Conservation (phyloP, 2,888 invertebrate species). For the Tipula unca region DNA sequence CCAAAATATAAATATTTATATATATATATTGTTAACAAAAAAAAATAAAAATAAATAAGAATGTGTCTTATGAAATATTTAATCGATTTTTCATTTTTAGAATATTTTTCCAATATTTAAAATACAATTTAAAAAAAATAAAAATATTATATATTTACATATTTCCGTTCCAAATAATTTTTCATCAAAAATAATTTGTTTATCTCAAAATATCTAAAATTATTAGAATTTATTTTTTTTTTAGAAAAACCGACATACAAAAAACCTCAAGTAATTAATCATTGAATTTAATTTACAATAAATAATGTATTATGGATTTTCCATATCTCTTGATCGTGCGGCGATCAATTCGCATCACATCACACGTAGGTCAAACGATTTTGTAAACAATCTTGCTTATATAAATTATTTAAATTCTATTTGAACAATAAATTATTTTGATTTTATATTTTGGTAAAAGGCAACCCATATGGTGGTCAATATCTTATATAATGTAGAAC, state of each 20-base stretch:
- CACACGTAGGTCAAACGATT: neutral
- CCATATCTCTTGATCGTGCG: neutral
- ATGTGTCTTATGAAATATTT: neutral
- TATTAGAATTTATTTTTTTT: too few species aligned
- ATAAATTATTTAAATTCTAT: neutral
- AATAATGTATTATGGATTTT: neutral
- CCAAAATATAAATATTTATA: neutral
- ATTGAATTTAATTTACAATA: neutral
- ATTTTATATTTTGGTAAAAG: neutral
- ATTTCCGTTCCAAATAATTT: slow-evolving; percentile 8
- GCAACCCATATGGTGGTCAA: neutral
- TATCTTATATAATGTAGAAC: neutral
- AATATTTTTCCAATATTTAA: neutral
- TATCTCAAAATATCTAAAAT: neutral
- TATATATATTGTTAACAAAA: neutral
- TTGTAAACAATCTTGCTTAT: neutral
- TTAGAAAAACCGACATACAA: neutral
- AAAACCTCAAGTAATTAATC: neutral
- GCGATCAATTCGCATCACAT: neutral
- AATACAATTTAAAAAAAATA: neutral
- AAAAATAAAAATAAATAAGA: neutral
- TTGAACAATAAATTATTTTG: neutral
- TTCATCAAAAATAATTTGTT: neutral
- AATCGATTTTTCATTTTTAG: neutral
- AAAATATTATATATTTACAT: neutral